Percentiles rank a stretch among this genome's conserved stretches.
Evolutionary conservation across 2,888 invertebrate species (phyloP).

Genomic region (Cephus spinipes): DNA sequence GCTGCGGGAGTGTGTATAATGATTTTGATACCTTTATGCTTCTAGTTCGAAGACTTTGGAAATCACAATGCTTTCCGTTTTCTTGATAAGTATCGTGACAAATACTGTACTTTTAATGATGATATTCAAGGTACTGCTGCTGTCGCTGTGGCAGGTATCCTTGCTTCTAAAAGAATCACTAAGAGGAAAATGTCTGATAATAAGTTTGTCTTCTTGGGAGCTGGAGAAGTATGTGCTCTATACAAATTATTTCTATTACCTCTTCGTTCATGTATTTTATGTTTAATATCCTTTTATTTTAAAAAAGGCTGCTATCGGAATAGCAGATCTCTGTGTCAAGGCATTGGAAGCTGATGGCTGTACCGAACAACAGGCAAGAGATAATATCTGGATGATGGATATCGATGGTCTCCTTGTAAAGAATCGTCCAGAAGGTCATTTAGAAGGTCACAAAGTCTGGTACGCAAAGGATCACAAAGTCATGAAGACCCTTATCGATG

Average conservation of each 20-base stretch:
- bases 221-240: constrained; percentile 74
- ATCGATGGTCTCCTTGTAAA: constrained; percentile 89
- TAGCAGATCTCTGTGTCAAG: constrained; percentile 88
- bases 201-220: constrained; percentile 91
- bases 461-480: constrained; percentile 85
- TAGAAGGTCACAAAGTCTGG: constrained; percentile 77
- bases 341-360: constrained; percentile 84
- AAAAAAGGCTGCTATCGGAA: constrained; percentile 87
- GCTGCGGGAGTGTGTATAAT: constrained; percentile 15
- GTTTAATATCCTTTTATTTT: constrained; percentile 6
- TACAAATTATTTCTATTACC: neutral
- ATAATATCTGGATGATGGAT: constrained; percentile 96
- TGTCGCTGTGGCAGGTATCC: constrained; percentile 93
- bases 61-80: constrained; percentile 97
- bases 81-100: constrained; percentile 88
- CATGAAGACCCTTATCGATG: constrained; percentile 81
- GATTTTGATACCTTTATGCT: constrained; percentile 26
- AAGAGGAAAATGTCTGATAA: constrained; percentile 87
- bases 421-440: constrained; percentile 73
- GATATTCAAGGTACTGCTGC: constrained; percentile 98
- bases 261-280: neutral
- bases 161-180: constrained; percentile 83
- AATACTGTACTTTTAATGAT: constrained; percentile 98
- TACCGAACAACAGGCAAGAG: constrained; percentile 78
- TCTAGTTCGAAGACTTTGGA: constrained; percentile 97